A percentile compares a stretch with the other conserved stretches of the same genome.
phyloP scores from a whole-genome alignment of 1,140 invertebrate genomes.

The Drosophila setifemur region DNA sequence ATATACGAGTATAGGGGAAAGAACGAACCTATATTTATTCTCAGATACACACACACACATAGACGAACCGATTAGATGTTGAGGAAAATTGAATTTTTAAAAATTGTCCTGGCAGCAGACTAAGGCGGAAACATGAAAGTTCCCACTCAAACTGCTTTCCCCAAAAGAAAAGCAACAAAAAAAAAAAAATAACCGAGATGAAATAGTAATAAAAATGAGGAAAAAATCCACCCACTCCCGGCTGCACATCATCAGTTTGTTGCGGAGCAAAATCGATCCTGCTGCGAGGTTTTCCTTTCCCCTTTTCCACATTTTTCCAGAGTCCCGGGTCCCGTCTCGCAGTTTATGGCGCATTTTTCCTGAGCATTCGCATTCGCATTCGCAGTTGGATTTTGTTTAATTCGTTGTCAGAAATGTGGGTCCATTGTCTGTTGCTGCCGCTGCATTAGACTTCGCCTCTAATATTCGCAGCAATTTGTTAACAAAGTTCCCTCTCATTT shows the following conservation, averaged over 20 bases:
- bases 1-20: no score
- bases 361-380: not conserved
- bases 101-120: conserved; percentile 64
- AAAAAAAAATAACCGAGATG: conserved; percentile 14
- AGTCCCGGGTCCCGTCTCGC: conserved; percentile 23
- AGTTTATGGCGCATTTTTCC: conserved; percentile 50
- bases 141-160: conserved; percentile 27
- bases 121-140: conserved; percentile 71
- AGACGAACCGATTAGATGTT: conserved; percentile 58
- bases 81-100: conserved; percentile 76
- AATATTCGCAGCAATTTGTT: conserved; percentile 78
- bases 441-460: conserved; percentile 72
- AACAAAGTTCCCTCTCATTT: conserved; percentile 53
- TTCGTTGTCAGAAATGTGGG: conserved; percentile 70
- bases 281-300: conserved; percentile 11
- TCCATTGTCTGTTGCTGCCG: conserved; percentile 55
- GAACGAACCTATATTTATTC: no score
- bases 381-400: conserved; percentile 67
- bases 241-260: conserved; percentile 66
- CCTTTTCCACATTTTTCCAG: conserved; percentile 21
- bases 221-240: conserved; percentile 25
- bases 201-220: conserved; percentile 1
- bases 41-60: conserved; percentile 30
- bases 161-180: conserved; percentile 7
- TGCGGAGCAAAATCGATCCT: conserved; percentile 55